Base-by-base conservation (phyloP, 2,113 vertebrate genomes). In the Neolamprologus toae region DNA sequence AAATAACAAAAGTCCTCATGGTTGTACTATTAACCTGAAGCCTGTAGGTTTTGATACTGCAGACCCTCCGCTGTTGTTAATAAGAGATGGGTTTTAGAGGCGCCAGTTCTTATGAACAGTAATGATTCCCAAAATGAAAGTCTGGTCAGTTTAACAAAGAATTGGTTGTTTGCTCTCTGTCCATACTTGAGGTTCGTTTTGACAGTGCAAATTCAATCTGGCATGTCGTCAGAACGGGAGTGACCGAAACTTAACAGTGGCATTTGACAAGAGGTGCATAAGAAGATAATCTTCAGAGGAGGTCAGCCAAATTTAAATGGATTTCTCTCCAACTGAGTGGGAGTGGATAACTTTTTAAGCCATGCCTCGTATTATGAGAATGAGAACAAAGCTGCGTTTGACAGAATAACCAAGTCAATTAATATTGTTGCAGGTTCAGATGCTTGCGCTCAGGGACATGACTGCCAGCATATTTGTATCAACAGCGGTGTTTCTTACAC, bases 381-480 rank as follows among this genome's bases (percentile, higher is more conserved):
- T 78, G 16, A 8, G 9, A 31, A 28, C 16, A 49, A 78, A 33
- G 73, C 26, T 49, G 17, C 8, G 2, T 0, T 78, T 78, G 71
- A 12, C 23, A 49, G 16, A 31, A 45, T 78, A 33, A 78, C 26
- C 73, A 78, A 78, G 26, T 78, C 73, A 51, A n/a, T 51, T n/a
- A 78, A n/a, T 51, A 2, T 92, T 76, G 83, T 91, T 81, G 31
- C 91, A 97, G 96, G 95, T 88, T 21, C 76, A 40, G 84, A 92
- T 91, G 53, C 90, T 17, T 97, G 96, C 73, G 94, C 93, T 19
- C 89, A 90, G 17, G 94, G 93, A 90, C 96, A 96, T 2, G 92
- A 93, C 35, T 98, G 97, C 81, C 95, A 97, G 76, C 97, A 97
- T 3, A 82, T 96, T 66, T 97, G 96, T 83, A 92, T 96, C 87